Evolutionary conservation across 37 sponge, comb jelly and placozoan species (phyloP).

Genomic region (Cladorhizidae sp.): DNA sequence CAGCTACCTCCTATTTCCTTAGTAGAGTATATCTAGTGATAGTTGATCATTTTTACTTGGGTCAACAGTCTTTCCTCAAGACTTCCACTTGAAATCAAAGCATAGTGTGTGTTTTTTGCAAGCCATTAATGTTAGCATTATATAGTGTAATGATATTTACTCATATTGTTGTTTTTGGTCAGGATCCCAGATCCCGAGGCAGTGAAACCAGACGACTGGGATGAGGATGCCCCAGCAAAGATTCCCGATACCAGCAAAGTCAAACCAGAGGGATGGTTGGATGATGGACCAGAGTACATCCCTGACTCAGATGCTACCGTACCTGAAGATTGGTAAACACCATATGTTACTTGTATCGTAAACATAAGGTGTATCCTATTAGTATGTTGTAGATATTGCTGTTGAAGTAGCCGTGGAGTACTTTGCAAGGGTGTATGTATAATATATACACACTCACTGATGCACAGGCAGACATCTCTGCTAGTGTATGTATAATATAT

Average conservation of each 20-base stretch:
- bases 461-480: no score
- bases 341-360: no score
- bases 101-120: no score
- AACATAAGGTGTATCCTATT: not conserved
- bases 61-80: no score
- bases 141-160: no score
- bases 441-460: no score
- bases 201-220: constrained; percentile 97
- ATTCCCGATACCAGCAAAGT: constrained; percentile 91
- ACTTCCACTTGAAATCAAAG: no score
- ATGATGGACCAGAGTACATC: constrained; percentile 88
- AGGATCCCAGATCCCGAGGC: constrained; percentile 95
- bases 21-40: no score
- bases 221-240: constrained; percentile 95
- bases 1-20: no score
- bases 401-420: not conserved
- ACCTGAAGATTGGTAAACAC: constrained; percentile 94
- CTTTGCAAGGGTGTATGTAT: not conserved
- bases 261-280: constrained; percentile 95
- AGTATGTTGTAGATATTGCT: not conserved
- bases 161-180: not conserved
- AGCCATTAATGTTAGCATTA: no score
- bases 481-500: no score
- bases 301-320: constrained; percentile 91
- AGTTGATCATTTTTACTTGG: no score